Percentiles rank a stretch among this genome's conserved stretches.
Conservation (phyloP, 2,797 vertebrate species). For the Peromyscus nudipes region DNA sequence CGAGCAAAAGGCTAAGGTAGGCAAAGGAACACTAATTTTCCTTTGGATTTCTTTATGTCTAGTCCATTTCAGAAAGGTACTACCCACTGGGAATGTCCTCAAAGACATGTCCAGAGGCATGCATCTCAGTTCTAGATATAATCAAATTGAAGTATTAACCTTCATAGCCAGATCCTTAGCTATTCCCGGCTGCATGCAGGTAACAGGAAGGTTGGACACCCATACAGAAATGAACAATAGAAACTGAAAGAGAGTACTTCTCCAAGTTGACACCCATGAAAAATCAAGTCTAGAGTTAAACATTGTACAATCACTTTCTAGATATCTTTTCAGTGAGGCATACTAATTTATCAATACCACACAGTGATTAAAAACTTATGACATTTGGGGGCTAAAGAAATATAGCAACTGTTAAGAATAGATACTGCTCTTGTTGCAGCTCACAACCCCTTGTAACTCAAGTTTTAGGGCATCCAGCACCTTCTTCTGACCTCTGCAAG, state of each 20-base stretch:
- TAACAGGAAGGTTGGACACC: rapidly evolving
- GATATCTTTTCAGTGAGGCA: background rate
- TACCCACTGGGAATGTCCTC: background rate
- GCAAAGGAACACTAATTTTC: background rate
- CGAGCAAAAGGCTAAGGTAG: background rate
- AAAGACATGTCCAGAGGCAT: background rate
- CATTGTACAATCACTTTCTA: background rate
- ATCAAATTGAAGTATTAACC: background rate
- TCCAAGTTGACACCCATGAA: background rate
- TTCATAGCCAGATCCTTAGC: background rate
- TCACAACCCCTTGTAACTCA: background rate
- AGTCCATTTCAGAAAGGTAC: background rate
- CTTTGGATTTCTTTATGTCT: background rate
- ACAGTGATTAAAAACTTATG: background rate
- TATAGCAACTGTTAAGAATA: background rate
- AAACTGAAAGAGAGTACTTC: background rate
- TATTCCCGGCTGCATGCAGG: background rate
- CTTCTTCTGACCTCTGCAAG: background rate
- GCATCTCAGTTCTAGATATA: background rate
- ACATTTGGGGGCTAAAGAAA: background rate
- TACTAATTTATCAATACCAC: background rate
- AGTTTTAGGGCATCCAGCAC: background rate
- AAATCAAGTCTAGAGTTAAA: background rate
- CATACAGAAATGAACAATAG: background rate
- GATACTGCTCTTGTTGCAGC: background rate